These are phyloP conservation scores for Xenus cinereus DNA, from an alignment of 2,113 vertebrate species.

Conservation along the genomic window DNA sequence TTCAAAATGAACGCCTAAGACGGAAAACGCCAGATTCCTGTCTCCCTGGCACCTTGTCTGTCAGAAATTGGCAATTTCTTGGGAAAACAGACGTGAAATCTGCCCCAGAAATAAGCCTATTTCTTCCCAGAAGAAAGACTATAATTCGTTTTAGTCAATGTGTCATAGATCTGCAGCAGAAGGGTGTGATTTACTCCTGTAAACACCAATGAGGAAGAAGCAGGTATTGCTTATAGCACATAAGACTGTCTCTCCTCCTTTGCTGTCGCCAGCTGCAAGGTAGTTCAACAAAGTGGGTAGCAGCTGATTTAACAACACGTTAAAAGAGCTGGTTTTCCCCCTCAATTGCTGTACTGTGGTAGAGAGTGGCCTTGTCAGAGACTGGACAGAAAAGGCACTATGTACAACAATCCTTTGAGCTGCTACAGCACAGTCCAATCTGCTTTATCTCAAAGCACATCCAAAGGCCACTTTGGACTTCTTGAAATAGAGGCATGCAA, in stretches of 20 bases:
- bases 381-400: fast-evolving
- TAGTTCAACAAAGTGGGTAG: neutral
- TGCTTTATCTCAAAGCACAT: neutral
- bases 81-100: neutral
- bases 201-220: neutral
- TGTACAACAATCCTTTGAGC: neutral
- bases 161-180: neutral
- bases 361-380: neutral
- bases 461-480: neutral
- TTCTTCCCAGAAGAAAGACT: neutral
- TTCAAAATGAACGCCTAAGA: neutral
- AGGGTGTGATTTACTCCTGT: neutral
- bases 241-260: neutral
- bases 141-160: neutral
- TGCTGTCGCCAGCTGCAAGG: neutral
- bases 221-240: fast-evolving
- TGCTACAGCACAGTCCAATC: neutral
- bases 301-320: neutral
- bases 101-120: neutral
- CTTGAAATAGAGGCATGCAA: neutral
- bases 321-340: neutral
- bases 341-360: neutral
- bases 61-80: neutral
- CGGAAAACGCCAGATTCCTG: neutral
- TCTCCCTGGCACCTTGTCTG: neutral